Evolutionary conservation across 2,888 invertebrate species (phyloP).

Genomic region (Nematopogon swammerdamellus): DNA sequence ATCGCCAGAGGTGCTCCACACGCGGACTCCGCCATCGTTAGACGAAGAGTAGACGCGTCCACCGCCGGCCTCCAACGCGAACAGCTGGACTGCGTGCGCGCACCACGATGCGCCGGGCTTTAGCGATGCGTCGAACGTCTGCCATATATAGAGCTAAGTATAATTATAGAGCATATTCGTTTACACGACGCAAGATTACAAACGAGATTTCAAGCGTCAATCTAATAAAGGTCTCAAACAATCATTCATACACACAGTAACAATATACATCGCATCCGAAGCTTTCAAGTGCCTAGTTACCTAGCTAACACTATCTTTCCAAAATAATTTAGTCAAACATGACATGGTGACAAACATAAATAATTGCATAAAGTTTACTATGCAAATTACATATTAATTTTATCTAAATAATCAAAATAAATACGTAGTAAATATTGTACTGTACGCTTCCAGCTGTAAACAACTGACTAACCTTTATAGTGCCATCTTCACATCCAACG

Average conservation of each 20-base stretch:
- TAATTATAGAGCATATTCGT: too few relatives aligned
- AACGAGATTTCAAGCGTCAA: too few relatives aligned
- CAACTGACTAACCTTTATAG: conserved; percentile 33
- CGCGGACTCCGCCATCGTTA: conserved; percentile 60
- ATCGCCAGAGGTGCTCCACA: conserved; percentile 45
- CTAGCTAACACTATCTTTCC: too few relatives aligned
- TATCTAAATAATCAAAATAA: too few relatives aligned
- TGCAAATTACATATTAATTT: not conserved
- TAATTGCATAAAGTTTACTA: not conserved
- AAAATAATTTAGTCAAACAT: conserved; percentile 1
- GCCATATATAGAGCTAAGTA: too few relatives aligned
- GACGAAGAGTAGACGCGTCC: conserved; percentile 58
- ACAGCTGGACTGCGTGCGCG: conserved; percentile 61
- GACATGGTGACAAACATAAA: not conserved
- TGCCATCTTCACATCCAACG: conserved; percentile 37
- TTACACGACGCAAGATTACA: too few relatives aligned
- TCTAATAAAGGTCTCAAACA: too few relatives aligned
- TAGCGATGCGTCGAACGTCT: conserved; percentile 33
- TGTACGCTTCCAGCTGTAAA: too few relatives aligned
- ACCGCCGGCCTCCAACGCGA: conserved; percentile 52
- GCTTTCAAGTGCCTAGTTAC: too few relatives aligned
- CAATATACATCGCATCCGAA: too few relatives aligned
- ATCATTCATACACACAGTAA: too few relatives aligned
- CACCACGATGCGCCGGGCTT: conserved; percentile 29
- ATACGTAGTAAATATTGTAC: too few relatives aligned